phyloP scores from a whole-genome alignment of 2,797 vertebrate species.

The Lacerta agilis region DNA sequence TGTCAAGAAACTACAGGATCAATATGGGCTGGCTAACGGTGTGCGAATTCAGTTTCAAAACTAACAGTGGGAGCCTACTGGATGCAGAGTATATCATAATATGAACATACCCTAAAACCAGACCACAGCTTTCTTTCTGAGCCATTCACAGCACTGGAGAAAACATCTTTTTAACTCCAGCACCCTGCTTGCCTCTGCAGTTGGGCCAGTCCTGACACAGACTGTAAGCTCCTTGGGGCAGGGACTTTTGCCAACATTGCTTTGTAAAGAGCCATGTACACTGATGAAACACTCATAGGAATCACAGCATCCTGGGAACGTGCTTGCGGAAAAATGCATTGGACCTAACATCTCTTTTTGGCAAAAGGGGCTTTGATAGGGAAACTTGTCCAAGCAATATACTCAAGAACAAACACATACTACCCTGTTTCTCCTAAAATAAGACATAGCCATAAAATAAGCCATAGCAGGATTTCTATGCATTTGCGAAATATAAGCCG shows the following conservation, averaged over 20 bases:
- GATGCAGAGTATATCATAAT: no score
- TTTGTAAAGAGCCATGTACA: background rate
- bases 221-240: background rate
- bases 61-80: no score
- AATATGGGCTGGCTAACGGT: no score
- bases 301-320: background rate
- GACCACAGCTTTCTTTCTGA: background rate
- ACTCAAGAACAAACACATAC: background rate
- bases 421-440: no score
- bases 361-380: background rate
- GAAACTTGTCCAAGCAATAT: background rate
- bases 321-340: background rate
- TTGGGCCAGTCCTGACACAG: background rate
- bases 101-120: background rate
- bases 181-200: no score
- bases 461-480: no score
- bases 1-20: no score
- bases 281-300: background rate
- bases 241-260: background rate
- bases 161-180: background rate
- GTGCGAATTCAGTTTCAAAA: no score
- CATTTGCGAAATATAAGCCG: no score
- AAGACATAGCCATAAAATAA: no score
- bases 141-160: background rate
- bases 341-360: background rate